These are phyloP conservation scores for Lates calcarifer DNA, from an alignment of 2,113 vertebrate species.

Conservation along the genomic window DNA sequence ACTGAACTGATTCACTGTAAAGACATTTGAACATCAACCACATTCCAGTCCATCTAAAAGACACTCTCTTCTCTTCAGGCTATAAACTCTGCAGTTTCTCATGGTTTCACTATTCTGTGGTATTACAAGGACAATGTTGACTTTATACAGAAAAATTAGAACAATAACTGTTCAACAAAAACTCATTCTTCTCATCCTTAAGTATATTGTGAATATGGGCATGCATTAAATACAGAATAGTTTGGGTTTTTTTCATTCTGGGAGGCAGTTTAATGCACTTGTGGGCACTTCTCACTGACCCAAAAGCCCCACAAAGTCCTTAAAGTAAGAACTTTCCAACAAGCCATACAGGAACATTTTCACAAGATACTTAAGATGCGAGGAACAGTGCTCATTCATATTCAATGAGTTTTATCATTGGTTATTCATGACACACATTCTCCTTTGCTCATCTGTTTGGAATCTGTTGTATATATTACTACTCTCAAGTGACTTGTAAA, in stretches of 20 bases:
- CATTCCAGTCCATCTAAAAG: too few relatives aligned
- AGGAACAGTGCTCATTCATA: background rate
- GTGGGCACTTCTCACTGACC: background rate
- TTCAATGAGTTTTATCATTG: background rate
- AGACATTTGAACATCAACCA: too few relatives aligned
- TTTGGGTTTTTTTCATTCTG: too few relatives aligned
- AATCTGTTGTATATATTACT: background rate
- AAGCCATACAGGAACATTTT: background rate
- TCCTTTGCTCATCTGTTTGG: background rate
- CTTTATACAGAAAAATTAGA: background rate
- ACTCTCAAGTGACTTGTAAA: background rate
- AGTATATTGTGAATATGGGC: too few relatives aligned
- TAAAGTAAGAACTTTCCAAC: background rate
- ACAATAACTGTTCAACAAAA: too few relatives aligned
- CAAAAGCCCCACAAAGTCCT: background rate
- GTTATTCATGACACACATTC: background rate
- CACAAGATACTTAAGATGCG: slow-evolving; percentile 8
- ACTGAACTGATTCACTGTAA: background rate
- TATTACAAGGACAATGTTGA: background rate
- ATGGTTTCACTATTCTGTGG: background rate
- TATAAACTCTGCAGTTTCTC: background rate
- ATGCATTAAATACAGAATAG: too few relatives aligned
- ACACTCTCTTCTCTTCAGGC: background rate
- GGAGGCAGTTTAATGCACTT: background rate
- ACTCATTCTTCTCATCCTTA: too few relatives aligned